Conservation (phyloP, 2,113 vertebrate genomes). For the zebrafish (Danio rerio) region GRCz12tu NC_133183.1:57533001-57533500, state of each 20-base stretch:
- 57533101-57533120: no score
- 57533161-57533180: no score
- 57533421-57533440: not conserved
- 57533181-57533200: no score
- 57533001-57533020: no score
- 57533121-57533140: no score
- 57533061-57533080: no score
- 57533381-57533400: not conserved
- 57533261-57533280: not conserved
- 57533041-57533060: no score
- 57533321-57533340: not conserved
- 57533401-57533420: not conserved
- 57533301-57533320: not conserved
- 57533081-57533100: no score
- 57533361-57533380: not conserved
- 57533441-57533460: not conserved
- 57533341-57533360: not conserved
- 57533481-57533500: constrained; percentile 1
- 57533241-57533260: not conserved
- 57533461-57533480: constrained; percentile 33
- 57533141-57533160: no score
- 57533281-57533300: not conserved
- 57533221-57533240: no score
- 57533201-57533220: no score
- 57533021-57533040: no score